Percentiles rank a stretch among this genome's conserved stretches.
These are phyloP conservation scores for Teleiodes luculella DNA, from an alignment of 2,888 invertebrate species.

Conservation along the genomic window DNA sequence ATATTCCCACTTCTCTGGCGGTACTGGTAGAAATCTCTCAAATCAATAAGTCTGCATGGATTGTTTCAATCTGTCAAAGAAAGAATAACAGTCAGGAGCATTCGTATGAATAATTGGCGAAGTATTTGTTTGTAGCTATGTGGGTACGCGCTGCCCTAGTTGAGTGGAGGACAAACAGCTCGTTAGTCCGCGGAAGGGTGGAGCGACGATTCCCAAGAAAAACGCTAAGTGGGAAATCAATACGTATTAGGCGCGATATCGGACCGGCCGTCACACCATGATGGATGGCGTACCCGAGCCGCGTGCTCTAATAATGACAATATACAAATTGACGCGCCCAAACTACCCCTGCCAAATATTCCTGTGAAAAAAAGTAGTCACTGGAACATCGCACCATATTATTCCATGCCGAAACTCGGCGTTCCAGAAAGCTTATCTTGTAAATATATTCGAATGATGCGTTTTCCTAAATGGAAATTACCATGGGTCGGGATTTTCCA, in stretches of 20 bases:
- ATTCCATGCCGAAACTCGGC: not conserved
- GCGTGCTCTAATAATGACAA: conserved; percentile 77
- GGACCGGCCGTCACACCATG: conserved; percentile 74
- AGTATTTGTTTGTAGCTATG: conserved; percentile 2
- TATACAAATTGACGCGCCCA: conserved; percentile 73
- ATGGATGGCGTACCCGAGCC: conserved; percentile 75
- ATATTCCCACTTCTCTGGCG: no score
- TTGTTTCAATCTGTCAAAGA: not conserved
- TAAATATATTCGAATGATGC: conserved; percentile 3
- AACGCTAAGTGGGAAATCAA: conserved; percentile 79
- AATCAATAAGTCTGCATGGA: not conserved
- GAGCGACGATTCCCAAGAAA: conserved; percentile 74
- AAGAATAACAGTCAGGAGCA: not conserved
- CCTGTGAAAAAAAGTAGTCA: not conserved
- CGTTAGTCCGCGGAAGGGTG: conserved; percentile 77
- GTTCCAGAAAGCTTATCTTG: not conserved
- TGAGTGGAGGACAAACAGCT: conserved; percentile 76
- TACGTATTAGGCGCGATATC: conserved; percentile 78
- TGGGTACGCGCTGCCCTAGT: conserved; percentile 42
- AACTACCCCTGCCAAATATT: conserved; percentile 34
- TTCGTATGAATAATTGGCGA: conserved; percentile 10
- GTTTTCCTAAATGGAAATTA: conserved; percentile 5
- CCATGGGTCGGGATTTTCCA: conserved; percentile 7
- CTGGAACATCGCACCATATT: not conserved
- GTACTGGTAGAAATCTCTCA: no score